phyloP scores from a whole-genome alignment of 2,888 invertebrate species.

The Ormia ochracea region DNA sequence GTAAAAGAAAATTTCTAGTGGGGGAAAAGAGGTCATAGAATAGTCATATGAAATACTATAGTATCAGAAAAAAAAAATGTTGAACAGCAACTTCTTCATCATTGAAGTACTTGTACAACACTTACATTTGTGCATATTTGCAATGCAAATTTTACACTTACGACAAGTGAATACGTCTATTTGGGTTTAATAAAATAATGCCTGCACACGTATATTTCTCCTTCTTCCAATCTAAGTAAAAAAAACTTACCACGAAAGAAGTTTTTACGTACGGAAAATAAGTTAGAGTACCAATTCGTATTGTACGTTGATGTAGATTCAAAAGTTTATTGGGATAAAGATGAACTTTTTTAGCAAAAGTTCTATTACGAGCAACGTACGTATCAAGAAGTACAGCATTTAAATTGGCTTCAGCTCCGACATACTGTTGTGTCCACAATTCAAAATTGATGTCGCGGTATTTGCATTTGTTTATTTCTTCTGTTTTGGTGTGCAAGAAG shows the following conservation, averaged over 20 bases:
- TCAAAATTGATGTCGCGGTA: conserved; percentile 72
- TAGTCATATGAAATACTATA: too few relatives aligned
- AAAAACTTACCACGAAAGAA: conserved; percentile 74
- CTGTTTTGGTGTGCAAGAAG: conserved; percentile 20
- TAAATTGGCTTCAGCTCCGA: conserved; percentile 72
- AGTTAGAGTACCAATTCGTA: conserved; percentile 74
- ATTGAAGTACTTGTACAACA: too few relatives aligned
- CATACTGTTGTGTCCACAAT: conserved; percentile 76
- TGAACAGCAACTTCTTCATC: too few relatives aligned
- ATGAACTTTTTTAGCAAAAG: conserved; percentile 70
- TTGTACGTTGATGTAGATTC: conserved; percentile 71
- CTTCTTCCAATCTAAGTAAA: background rate
- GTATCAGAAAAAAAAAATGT: too few relatives aligned
- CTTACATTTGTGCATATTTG: too few relatives aligned
- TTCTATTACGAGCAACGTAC: conserved; percentile 70
- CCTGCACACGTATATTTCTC: too few relatives aligned
- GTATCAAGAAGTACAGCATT: conserved; percentile 72
- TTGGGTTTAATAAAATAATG: too few relatives aligned
- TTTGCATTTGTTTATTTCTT: conserved; percentile 4
- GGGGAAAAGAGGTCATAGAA: too few relatives aligned
- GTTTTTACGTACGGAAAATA: conserved; percentile 75
- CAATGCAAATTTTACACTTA: too few relatives aligned
- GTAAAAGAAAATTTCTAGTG: too few relatives aligned
- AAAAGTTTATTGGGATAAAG: conserved; percentile 75
- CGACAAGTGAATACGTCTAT: too few relatives aligned